A percentile compares a stretch with the other conserved stretches of the same genome.
Evolutionary conservation across 1,140 invertebrate species (phyloP).

Genomic region (Bombus confusus): DNA sequence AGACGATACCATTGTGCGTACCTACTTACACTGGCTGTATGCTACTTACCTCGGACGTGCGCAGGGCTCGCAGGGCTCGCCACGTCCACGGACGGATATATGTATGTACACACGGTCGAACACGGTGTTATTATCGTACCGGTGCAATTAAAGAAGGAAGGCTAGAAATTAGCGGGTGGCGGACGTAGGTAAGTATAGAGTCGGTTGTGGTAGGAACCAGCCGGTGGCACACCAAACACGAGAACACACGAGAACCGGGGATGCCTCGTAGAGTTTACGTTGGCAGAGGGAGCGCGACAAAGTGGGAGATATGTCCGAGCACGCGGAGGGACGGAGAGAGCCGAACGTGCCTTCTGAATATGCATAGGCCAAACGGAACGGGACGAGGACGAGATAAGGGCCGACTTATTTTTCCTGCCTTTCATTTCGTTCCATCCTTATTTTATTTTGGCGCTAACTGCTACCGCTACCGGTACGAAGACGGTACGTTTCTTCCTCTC

Average conservation of each 20-base stretch:
- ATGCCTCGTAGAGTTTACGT: conserved; percentile 60
- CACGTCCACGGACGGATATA: conserved; percentile 19
- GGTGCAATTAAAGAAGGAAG: conserved; percentile 81
- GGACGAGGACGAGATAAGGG: conserved; percentile 78
- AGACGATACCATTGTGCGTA: conserved; percentile 62
- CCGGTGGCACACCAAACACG: conserved; percentile 55
- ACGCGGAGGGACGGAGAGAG: conserved; percentile 52
- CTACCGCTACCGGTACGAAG: conserved; percentile 67
- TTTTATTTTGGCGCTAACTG: conserved; percentile 81
- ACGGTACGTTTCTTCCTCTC: conserved; percentile 54
- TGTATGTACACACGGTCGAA: conserved; percentile 14
- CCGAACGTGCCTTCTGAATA: conserved; percentile 75
- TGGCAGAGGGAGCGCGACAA: conserved; percentile 57
- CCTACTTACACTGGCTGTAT: not conserved
- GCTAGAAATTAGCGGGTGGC: conserved; percentile 81
- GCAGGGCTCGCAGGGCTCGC: not conserved
- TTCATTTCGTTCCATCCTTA: conserved; percentile 77
- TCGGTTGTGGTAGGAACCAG: conserved; percentile 65
- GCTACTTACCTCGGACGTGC: not conserved
- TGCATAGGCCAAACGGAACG: conserved; percentile 79
- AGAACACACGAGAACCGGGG: conserved; percentile 65
- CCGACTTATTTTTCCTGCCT: conserved; percentile 80
- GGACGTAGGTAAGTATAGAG: conserved; percentile 79
- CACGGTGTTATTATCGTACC: conserved; percentile 77
- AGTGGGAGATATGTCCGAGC: conserved; percentile 50